phyloP scores from a whole-genome alignment of 2,797 vertebrate genomes.

The Melanotaenia trifasciata region DNA sequence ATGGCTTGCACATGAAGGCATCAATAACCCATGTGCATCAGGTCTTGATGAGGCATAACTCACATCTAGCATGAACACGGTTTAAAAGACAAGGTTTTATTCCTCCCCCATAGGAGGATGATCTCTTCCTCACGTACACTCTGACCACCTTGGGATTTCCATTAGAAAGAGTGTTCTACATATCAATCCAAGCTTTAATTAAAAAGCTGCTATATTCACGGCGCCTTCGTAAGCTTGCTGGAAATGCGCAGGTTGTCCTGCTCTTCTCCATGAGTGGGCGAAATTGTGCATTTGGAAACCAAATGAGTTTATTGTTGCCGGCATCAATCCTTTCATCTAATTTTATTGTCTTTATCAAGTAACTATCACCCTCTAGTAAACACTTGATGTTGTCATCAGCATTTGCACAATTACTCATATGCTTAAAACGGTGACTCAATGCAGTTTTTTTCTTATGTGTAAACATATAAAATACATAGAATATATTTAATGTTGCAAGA shows the following conservation, averaged over 20 bases:
- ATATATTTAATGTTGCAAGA: background rate
- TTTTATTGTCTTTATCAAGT: slow-evolving; percentile 74
- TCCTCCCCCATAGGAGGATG: slow-evolving; percentile 33
- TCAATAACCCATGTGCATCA: slow-evolving; percentile 41
- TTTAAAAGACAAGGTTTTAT: slow-evolving; percentile 24
- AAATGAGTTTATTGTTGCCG: slow-evolving; percentile 82
- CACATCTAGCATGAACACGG: slow-evolving; percentile 12
- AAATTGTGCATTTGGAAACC: slow-evolving; percentile 82
- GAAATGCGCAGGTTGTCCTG: slow-evolving; percentile 70
- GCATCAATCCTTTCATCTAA: slow-evolving; percentile 79
- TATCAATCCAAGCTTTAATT: slow-evolving; percentile 88
- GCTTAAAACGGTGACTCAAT: slow-evolving; percentile 68
- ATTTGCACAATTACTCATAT: slow-evolving; percentile 76
- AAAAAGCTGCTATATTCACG: slow-evolving; percentile 87
- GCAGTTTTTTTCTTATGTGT: slow-evolving; percentile 26
- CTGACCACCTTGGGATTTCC: slow-evolving; percentile 77
- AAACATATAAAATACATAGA: slow-evolving; percentile 22
- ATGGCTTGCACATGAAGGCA: slow-evolving; percentile 41
- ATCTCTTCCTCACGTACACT: slow-evolving; percentile 45
- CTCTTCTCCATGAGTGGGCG: slow-evolving; percentile 72
- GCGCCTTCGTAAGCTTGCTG: slow-evolving; percentile 68
- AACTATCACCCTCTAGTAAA: slow-evolving; percentile 81
- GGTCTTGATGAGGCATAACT: slow-evolving; percentile 26
- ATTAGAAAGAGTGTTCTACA: slow-evolving; percentile 87
- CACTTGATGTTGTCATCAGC: slow-evolving; percentile 81